phyloP scores from a whole-genome alignment of 92 coral and sea anemone genomes.

The Porites rus region DNA sequence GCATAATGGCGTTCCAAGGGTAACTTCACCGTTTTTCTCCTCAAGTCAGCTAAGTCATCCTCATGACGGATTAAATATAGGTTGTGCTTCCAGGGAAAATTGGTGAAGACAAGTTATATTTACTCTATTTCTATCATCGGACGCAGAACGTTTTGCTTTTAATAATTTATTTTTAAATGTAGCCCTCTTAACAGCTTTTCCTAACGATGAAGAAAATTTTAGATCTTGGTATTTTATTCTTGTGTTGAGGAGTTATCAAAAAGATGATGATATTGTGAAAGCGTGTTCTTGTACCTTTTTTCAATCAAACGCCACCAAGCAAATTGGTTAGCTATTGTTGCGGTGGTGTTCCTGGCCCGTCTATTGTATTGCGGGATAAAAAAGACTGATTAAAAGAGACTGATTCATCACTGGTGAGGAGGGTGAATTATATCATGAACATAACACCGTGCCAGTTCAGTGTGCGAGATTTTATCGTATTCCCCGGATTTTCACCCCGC shows the following conservation, averaged over 20 bases:
- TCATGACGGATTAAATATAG: background rate
- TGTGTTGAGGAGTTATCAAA: background rate
- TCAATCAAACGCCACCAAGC: background rate
- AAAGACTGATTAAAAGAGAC: too few relatives aligned
- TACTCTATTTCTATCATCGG: background rate
- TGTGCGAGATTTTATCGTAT: too few relatives aligned
- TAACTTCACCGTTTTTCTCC: background rate
- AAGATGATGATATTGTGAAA: background rate
- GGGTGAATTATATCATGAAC: too few relatives aligned
- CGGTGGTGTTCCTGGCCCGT: background rate
- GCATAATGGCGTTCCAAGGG: constrained; percentile 51
- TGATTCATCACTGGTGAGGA: too few relatives aligned
- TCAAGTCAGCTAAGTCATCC: background rate
- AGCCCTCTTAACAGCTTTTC: background rate
- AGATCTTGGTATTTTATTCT: background rate
- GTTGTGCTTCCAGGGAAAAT: background rate
- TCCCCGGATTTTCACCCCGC: too few relatives aligned
- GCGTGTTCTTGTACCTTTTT: background rate
- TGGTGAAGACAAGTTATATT: background rate
- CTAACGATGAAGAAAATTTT: background rate
- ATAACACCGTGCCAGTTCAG: too few relatives aligned
- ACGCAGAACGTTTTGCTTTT: background rate
- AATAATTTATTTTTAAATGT: background rate
- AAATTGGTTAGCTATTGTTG: background rate
- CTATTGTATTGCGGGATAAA: background rate